These are phyloP conservation scores for Salvelinus namaycush DNA, from an alignment of 2,113 vertebrate genomes.

Conservation along the genomic window DNA sequence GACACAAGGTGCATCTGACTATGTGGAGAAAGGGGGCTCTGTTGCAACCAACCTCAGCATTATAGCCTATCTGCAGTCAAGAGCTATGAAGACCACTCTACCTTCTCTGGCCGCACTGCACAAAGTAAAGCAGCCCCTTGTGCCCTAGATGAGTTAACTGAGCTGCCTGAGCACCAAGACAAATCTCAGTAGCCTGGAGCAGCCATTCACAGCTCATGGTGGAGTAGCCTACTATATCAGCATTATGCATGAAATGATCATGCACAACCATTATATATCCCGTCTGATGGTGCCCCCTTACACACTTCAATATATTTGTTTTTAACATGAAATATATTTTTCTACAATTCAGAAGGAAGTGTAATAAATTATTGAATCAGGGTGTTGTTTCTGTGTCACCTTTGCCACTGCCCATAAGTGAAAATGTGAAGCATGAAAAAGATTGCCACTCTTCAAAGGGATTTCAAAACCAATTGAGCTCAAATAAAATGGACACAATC, in stretches of 20 bases:
- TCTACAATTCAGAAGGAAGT: not conserved
- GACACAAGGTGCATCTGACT: not conserved
- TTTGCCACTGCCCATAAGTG: not conserved
- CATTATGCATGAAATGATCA: constrained; percentile 37
- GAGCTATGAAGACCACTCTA: not conserved
- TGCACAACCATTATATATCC: not conserved
- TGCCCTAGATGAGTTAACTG: constrained; percentile 60
- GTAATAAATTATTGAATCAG: not conserved
- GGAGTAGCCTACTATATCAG: constrained; percentile 40
- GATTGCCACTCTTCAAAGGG: constrained; percentile 48
- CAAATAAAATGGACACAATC: constrained; percentile 23
- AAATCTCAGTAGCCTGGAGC: constrained; percentile 58
- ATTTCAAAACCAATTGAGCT: constrained; percentile 39
- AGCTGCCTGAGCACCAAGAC: constrained; percentile 42
- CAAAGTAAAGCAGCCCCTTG: constrained; percentile 43
- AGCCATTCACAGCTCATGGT: constrained; percentile 32
- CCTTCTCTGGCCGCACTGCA: not conserved
- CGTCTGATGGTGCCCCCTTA: not conserved
- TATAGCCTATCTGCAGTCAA: not conserved
- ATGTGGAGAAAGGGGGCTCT: not conserved
- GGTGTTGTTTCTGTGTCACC: not conserved
- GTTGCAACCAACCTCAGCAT: not conserved
- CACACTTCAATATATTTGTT: not conserved
- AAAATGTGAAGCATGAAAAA: not conserved
- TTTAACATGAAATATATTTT: not conserved